Evolutionary conservation across 1,140 invertebrate species (phyloP), one percentile per base, ranked within the genome.

Genomic region (Anthonomus grandis): DNA sequence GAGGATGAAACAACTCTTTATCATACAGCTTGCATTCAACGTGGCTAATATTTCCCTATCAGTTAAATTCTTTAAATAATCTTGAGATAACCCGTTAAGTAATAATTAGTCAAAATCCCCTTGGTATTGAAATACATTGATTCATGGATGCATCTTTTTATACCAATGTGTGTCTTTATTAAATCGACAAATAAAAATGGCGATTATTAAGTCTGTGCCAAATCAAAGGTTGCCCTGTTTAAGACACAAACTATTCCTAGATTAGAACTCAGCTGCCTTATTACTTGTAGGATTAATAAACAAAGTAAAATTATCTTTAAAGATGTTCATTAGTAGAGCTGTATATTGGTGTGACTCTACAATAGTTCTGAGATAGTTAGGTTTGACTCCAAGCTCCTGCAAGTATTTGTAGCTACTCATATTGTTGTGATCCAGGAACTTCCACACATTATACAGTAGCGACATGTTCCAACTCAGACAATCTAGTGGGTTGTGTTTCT

Each of bases 161-260:
- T 31, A n/a, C n/a, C n/a, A n/a, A n/a, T n/a, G n/a, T n/a, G n/a
- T n/a, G n/a, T n/a, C 6, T 31, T 8, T 56, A 18, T 71, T 12
- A 50, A 64, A 46, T 60, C 59, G 1, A 38, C 21, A 19, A 50
- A 61, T 47, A 17, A 39, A 44, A 22, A 44, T 17, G 44, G 50
- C 4, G n/a, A n/a, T n/a, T n/a, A n/a, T n/a, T n/a, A 75, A 17
- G 36, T 77, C 25, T 64, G 64, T 39, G 65, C 70, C 0, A 76
- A 75, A 63, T 65, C 68, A 5, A 65, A 58, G 44, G 70, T 77
- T 5, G 71, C 74, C 12, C 74, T 75, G 6, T n/a, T n/a, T n/a
- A n/a, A n/a, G n/a, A n/a, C n/a, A n/a, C n/a, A n/a, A n/a, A n/a
- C n/a, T n/a, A n/a, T n/a, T n/a, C n/a, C n/a, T n/a, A n/a, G n/a